Percentiles rank a stretch among this genome's conserved stretches.
These are phyloP conservation scores for Chelidonichthys spinosus DNA, from an alignment of 2,797 vertebrate genomes.

Conservation along the genomic window DNA sequence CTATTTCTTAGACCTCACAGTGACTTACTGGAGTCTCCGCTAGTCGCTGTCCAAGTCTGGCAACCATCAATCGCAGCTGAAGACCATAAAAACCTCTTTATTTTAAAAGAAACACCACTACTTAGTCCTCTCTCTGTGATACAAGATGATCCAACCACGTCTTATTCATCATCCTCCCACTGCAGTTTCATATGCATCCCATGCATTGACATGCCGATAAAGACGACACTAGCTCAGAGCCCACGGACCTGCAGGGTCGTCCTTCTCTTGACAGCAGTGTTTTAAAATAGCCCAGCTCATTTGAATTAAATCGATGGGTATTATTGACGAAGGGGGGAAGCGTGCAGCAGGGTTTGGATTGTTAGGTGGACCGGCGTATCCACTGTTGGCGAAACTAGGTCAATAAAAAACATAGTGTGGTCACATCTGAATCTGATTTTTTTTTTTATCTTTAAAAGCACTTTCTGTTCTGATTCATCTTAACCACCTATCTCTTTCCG, in stretches of 20 bases:
- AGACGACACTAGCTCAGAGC: neutral
- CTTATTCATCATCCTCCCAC: neutral
- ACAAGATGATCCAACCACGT: neutral
- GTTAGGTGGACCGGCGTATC: slow-evolving; percentile 28
- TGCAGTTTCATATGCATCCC: neutral
- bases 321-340: slow-evolving; percentile 22
- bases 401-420: neutral
- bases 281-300: slow-evolving; percentile 15
- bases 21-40: neutral
- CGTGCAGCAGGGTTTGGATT: slow-evolving; percentile 16
- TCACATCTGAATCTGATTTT: slow-evolving; percentile 36
- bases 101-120: no score
- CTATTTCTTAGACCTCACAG: no score
- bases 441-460: slow-evolving; percentile 49
- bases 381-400: slow-evolving; percentile 10
- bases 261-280: neutral
- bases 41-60: neutral
- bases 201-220: neutral
- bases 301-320: slow-evolving; percentile 54
- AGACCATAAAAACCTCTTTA: no score
- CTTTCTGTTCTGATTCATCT: slow-evolving; percentile 41
- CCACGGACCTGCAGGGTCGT: slow-evolving; percentile 33
- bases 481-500: slow-evolving; percentile 23
- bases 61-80: no score
- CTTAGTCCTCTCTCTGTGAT: neutral